A percentile compares a stretch with the other conserved stretches of the same genome.
Evolutionary conservation across 2,797 vertebrate genomes (phyloP).

Genomic region (Coregonus suidteri): DNA sequence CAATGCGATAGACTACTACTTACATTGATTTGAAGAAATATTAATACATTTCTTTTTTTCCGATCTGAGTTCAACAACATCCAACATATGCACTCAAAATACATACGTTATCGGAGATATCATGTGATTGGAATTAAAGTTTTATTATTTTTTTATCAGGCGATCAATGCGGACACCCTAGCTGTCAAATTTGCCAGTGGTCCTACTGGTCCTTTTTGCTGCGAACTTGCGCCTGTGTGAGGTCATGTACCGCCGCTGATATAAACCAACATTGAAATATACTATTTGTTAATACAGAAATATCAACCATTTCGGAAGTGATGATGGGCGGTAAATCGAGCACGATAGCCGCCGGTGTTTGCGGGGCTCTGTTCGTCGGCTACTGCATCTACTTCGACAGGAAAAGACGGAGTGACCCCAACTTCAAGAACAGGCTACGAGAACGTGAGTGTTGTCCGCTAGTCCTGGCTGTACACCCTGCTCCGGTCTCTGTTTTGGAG

Average conservation of each 20-base stretch:
- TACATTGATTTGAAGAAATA: background rate
- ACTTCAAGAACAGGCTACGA: constrained; percentile 91
- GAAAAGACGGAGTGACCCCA: constrained; percentile 90
- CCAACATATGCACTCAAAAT: background rate
- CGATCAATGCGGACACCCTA: constrained; percentile 13
- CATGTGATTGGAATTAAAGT: background rate
- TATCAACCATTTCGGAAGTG: background rate
- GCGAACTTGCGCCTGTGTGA: background rate
- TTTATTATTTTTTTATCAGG: constrained; percentile 35
- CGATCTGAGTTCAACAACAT: background rate
- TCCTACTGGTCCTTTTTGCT: constrained; percentile 41
- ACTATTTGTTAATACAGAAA: background rate
- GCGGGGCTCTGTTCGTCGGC: constrained; percentile 88
- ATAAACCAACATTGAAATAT: background rate
- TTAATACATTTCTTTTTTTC: background rate
- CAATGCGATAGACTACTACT: background rate
- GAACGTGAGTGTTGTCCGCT: constrained; percentile 83
- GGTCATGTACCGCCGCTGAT: constrained; percentile 44
- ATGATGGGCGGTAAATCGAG: constrained; percentile 87
- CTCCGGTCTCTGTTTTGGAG: background rate
- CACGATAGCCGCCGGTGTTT: constrained; percentile 88
- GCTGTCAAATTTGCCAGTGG: constrained; percentile 1
- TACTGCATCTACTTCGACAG: constrained; percentile 96
- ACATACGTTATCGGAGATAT: background rate
- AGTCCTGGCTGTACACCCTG: background rate